These are phyloP conservation scores for Phoxinus phoxinus DNA, from an alignment of 2,113 vertebrate species.

Conservation along the genomic window DNA sequence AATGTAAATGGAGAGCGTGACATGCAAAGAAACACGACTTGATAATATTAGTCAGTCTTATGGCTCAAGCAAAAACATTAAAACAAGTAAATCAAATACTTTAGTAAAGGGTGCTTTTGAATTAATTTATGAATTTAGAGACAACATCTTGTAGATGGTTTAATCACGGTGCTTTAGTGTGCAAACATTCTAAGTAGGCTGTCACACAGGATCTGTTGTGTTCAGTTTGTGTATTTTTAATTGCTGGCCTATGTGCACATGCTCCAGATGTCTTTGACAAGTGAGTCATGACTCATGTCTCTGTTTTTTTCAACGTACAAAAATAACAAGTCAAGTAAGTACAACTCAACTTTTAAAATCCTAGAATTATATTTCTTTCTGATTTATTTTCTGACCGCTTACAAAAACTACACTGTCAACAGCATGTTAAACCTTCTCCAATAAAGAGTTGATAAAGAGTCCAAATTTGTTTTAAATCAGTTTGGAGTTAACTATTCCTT, in stretches of 20 bases:
- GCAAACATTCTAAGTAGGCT: not conserved
- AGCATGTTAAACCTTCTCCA: not conserved
- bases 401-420: slow-evolving; percentile 5
- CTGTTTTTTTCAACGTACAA: not conserved
- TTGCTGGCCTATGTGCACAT: not conserved
- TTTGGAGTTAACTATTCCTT: not conserved
- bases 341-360: slow-evolving; percentile 4
- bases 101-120: not conserved
- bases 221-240: not conserved
- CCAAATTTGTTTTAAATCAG: too few species aligned
- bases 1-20: not conserved
- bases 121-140: not conserved
- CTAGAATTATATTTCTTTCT: not conserved
- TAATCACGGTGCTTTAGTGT: not conserved
- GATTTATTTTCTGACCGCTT: not conserved
- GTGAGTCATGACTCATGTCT: not conserved
- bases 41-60: not conserved
- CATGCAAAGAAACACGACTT: not conserved
- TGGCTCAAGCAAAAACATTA: not conserved
- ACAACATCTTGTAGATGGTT: not conserved
- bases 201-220: not conserved
- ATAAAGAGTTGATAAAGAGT: not conserved
- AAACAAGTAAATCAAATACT: not conserved
- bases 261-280: not conserved
- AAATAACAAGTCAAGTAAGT: not conserved